A percentile compares a stretch with the other conserved stretches of the same genome.
phyloP scores from a whole-genome alignment of 2,888 invertebrate genomes.

The Chrysopilus asiliformis region DNA sequence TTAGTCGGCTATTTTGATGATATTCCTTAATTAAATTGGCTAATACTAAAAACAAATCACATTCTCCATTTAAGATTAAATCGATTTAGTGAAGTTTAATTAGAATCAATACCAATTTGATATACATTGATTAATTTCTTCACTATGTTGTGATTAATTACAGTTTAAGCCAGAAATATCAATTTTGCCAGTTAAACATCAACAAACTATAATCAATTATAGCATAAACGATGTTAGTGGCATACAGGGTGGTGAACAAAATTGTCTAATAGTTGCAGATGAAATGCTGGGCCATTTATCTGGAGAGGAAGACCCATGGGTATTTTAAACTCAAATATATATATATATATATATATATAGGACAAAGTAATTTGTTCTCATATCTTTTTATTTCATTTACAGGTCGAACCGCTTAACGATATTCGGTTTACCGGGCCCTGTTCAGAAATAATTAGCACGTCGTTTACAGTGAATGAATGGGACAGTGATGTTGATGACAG shows the following conservation, averaged over 20 bases:
- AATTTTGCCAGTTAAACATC: slow-evolving; percentile 13
- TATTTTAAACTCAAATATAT: slow-evolving; percentile 7
- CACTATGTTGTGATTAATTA: too few species aligned
- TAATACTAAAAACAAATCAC: too few species aligned
- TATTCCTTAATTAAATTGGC: too few species aligned
- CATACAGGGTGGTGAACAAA: slow-evolving; percentile 9
- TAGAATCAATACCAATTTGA: too few species aligned
- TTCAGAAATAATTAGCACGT: slow-evolving; percentile 15
- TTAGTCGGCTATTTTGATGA: too few species aligned
- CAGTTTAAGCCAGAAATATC: slow-evolving; percentile 12
- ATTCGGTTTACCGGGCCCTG: slow-evolving; percentile 15
- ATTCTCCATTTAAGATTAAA: too few species aligned
- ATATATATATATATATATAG: neutral
- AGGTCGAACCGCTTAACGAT: slow-evolving; percentile 15
- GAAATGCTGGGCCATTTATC: slow-evolving; percentile 15
- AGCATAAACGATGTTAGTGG: slow-evolving; percentile 10
- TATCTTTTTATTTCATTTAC: neutral
- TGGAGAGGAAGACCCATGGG: slow-evolving; percentile 19
- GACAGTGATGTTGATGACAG: slow-evolving; percentile 39
- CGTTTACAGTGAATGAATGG: slow-evolving; percentile 18
- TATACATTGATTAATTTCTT: too few species aligned
- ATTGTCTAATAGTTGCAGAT: slow-evolving; percentile 10
- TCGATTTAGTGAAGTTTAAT: too few species aligned
- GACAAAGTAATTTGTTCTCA: neutral
- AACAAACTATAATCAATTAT: slow-evolving; percentile 12